Percentiles rank a stretch among this genome's conserved stretches.
Evolutionary conservation across 2,113 vertebrate genomes (phyloP).

Genomic region (Mustela lutreola): DNA sequence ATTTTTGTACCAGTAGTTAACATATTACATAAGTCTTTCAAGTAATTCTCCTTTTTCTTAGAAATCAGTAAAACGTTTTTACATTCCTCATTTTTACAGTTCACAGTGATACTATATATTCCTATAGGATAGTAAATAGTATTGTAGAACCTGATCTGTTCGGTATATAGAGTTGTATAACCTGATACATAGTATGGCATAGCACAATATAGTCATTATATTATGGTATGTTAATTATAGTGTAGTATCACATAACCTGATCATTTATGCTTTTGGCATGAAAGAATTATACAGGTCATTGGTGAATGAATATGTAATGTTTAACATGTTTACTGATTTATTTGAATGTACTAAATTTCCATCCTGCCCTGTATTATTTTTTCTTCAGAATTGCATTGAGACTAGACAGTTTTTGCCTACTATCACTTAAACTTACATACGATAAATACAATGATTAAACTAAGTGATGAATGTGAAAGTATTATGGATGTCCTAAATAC

Average conservation of each 20-base stretch:
- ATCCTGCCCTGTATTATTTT: neutral
- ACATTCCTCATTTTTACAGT: neutral
- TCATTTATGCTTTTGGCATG: slow-evolving; percentile 17
- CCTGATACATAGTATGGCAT: neutral
- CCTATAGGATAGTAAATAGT: neutral
- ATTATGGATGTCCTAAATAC: neutral
- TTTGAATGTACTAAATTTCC: slow-evolving; percentile 29
- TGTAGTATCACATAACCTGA: neutral
- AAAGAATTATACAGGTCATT: slow-evolving; percentile 1
- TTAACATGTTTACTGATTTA: slow-evolving; percentile 53
- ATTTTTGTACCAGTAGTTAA: neutral
- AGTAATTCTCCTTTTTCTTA: slow-evolving; percentile 48
- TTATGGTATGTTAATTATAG: neutral
- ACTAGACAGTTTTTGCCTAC: neutral
- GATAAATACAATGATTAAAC: slow-evolving; percentile 45
- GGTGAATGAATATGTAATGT: slow-evolving; percentile 35
- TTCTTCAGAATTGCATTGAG: slow-evolving; percentile 47
- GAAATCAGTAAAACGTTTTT: neutral
- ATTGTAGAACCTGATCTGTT: neutral
- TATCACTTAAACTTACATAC: slow-evolving; percentile 35
- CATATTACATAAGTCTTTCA: neutral
- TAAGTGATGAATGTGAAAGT: slow-evolving; percentile 37
- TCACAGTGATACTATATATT: neutral
- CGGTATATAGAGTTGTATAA: neutral
- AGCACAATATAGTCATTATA: neutral